These are phyloP conservation scores for Virgularia gustaviana DNA, from an alignment of 92 coral and sea anemone species.

Conservation along the genomic window DNA sequence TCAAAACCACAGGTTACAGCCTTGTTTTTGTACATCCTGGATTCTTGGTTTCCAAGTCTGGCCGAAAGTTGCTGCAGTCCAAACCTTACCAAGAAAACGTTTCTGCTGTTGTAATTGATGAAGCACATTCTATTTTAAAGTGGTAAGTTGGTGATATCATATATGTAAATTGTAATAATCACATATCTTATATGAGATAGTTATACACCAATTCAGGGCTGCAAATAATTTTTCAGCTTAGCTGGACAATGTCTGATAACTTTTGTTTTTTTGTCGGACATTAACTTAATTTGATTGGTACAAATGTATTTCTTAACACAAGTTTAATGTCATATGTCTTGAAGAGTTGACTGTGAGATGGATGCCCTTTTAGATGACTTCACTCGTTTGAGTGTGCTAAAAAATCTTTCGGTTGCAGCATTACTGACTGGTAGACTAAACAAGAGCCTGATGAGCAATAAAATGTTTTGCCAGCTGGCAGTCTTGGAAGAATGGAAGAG, in stretches of 20 bases:
- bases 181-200: no score
- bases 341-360: conserved; percentile 33
- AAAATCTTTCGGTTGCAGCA: conserved; percentile 43
- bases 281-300: conserved; percentile 14
- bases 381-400: conserved; percentile 32
- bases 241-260: no score
- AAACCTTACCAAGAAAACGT: no score
- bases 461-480: conserved; percentile 38
- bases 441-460: conserved; percentile 31
- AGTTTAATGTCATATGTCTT: conserved; percentile 43
- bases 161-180: no score
- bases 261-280: no score
- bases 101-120: no score
- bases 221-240: neutral
- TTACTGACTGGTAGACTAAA: conserved; percentile 44
- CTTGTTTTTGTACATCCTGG: no score
- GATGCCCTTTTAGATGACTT: conserved; percentile 32
- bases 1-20: no score
- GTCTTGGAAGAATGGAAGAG: conserved; percentile 43
- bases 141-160: no score
- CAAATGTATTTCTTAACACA: conserved; percentile 29
- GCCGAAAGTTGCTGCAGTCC: no score
- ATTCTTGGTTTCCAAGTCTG: no score
- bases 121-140: no score
- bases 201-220: neutral